Evolutionary conservation across 1,140 invertebrate genomes (phyloP), one percentile per base, ranked within the genome.

Genomic region (Chelonus insularis): DNA sequence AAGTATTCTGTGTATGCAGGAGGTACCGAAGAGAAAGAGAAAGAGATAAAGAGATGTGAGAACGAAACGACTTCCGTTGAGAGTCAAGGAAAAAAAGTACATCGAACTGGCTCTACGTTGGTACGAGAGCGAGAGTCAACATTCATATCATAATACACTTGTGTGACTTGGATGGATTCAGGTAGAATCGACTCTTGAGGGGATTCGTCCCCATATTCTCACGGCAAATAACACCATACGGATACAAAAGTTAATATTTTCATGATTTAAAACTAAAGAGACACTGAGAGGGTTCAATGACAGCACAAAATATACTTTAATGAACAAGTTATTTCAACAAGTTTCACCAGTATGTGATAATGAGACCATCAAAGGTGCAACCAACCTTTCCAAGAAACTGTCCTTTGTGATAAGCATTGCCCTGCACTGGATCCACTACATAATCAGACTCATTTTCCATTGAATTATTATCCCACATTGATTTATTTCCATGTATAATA

Each of bases 351-450:
- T 59, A 32, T 60, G 48, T 45, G 41, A 57, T 43, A 57, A 57
- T 45, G 43, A 50, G 20, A 36, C n/a, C 43, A 50, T 12, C 16
- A 57, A 45, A 23, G 37, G 14, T 16, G 21, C 11, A 62, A 57
- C 50, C 39, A 55, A 85, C 84, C 82, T 86, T 86, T 45, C 84
- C 84, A 5, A 86, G 72, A 58, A 86, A 82, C 34, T 82, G 80
- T 37, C 84, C 84, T 59, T 84, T 83, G 50, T 79, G 72, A 61
- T 86, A 86, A 2, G 82, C 82, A 21, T 83, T 85, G 21, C 81
- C 78, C 23, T 79, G 79, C 2, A 71, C 73, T 4, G 76, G 77
- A 68, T 86, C 84, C 20, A 83, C 76, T 9, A 86, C 83, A 58
- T 83, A 84, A 63, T 83, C 81, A 3, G 81, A 76, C 39, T 85